Evolutionary conservation across 1,140 invertebrate genomes (phyloP).

Genomic region (Eulimnadia texana): DNA sequence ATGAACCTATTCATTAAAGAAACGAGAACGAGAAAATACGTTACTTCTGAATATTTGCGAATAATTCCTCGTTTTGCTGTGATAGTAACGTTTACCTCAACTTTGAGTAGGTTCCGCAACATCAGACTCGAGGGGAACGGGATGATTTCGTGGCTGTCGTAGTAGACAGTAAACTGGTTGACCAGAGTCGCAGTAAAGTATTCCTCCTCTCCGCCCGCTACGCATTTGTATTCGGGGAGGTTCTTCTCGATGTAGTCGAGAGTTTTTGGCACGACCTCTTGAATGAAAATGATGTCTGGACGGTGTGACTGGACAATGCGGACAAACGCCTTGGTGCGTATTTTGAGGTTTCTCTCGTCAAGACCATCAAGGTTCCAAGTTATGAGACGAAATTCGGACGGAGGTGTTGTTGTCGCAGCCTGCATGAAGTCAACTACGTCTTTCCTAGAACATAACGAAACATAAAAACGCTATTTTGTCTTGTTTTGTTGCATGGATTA

Average conservation of each 20-base stretch:
- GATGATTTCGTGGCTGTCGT: slow-evolving; percentile 30
- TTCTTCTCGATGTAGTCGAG: slow-evolving; percentile 27
- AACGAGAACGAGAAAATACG: too few species aligned
- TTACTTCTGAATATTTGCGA: too few species aligned
- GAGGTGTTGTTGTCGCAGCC: slow-evolving; percentile 23
- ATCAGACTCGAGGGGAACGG: slow-evolving; percentile 34
- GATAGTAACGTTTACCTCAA: slow-evolving; percentile 28
- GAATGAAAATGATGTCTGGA: slow-evolving; percentile 44
- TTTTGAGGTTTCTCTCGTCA: slow-evolving; percentile 35
- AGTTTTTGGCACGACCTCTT: slow-evolving; percentile 40
- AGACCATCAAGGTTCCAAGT: slow-evolving; percentile 51
- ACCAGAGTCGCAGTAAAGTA: slow-evolving; percentile 40
- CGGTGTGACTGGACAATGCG: slow-evolving; percentile 38
- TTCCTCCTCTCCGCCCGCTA: slow-evolving; percentile 22
- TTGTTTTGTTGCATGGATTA: too few species aligned
- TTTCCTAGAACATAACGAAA: background rate
- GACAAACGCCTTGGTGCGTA: slow-evolving; percentile 36
- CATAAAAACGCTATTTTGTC: too few species aligned
- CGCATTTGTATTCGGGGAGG: slow-evolving; percentile 30
- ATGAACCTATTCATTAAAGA: slow-evolving; percentile 29
- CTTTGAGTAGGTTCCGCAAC: slow-evolving; percentile 36
- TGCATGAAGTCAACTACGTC: slow-evolving; percentile 8
- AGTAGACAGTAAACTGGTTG: slow-evolving; percentile 29
- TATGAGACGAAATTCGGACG: slow-evolving; percentile 30
- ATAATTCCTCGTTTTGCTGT: too few species aligned